Evolutionary conservation across 2,113 vertebrate species (phyloP).

Genomic region (Pristiophorus japonicus): DNA sequence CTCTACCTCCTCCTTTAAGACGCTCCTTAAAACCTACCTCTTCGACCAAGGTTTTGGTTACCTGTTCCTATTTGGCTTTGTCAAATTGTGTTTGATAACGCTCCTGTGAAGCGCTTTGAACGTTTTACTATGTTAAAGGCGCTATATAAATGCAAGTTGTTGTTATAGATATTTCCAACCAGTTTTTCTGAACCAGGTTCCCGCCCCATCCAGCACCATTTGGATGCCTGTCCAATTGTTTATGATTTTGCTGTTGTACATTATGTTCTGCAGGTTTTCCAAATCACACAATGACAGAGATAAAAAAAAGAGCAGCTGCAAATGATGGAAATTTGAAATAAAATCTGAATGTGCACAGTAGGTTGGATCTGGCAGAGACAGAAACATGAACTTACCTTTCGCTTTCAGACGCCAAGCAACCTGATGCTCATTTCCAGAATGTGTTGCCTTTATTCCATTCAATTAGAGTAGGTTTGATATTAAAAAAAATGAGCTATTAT

Average conservation of each 20-base stretch:
- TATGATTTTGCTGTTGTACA: not conserved
- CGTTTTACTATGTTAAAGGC: too few relatives aligned
- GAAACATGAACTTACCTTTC: not conserved
- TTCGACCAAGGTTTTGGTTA: too few relatives aligned
- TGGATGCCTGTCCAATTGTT: too few relatives aligned
- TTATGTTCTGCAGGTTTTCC: not conserved
- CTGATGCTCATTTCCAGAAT: not conserved
- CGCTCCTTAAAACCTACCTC: too few relatives aligned
- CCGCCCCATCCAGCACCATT: too few relatives aligned
- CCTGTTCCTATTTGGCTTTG: too few relatives aligned
- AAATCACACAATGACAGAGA: not conserved
- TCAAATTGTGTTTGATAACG: too few relatives aligned
- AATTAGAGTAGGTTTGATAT: not conserved
- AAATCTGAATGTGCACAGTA: not conserved
- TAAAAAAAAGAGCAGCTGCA: not conserved
- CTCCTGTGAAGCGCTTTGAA: too few relatives aligned
- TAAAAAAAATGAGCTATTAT: not conserved
- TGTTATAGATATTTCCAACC: too few relatives aligned
- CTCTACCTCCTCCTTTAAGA: too few relatives aligned
- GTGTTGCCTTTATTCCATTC: not conserved
- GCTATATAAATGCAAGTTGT: too few relatives aligned
- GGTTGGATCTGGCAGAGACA: not conserved
- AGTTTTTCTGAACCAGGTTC: too few relatives aligned
- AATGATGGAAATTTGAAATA: not conserved
- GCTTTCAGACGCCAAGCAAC: not conserved